Percentiles rank a stretch among this genome's conserved stretches.
These are phyloP conservation scores for Gymnobelideus leadbeateri DNA, from an alignment of 2,113 vertebrate genomes.

Conservation along the genomic window DNA sequence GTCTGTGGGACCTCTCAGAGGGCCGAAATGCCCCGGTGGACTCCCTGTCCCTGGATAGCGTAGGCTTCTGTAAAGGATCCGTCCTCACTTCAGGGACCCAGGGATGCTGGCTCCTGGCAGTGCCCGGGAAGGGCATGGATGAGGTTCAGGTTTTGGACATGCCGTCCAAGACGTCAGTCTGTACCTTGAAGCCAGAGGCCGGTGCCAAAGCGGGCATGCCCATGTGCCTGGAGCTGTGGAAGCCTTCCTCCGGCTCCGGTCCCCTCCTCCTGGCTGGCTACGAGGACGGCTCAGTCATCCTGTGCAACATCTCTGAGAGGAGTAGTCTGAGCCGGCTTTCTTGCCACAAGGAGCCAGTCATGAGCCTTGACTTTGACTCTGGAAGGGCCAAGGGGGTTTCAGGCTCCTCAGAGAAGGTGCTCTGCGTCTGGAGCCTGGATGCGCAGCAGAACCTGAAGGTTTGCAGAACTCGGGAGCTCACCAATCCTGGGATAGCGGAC, in stretches of 20 bases:
- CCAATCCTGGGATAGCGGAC: conserved; percentile 94
- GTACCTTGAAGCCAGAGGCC: conserved; percentile 89
- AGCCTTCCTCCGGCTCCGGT: conserved; percentile 84
- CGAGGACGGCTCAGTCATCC: conserved; percentile 93
- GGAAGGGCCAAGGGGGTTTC: conserved; percentile 90
- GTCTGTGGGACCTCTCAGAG: conserved; percentile 92
- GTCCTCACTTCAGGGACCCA: conserved; percentile 81
- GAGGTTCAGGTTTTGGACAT: conserved; percentile 96
- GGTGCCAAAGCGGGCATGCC: conserved; percentile 93
- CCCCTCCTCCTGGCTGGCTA: conserved; percentile 93
- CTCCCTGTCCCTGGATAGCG: conserved; percentile 86
- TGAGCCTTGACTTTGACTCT: conserved; percentile 95
- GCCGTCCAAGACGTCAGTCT: conserved; percentile 90
- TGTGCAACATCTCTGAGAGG: conserved; percentile 92
- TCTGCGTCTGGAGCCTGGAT: conserved; percentile 92
- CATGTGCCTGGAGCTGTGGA: conserved; percentile 96
- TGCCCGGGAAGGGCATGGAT: conserved; percentile 86
- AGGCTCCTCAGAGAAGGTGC: conserved; percentile 92
- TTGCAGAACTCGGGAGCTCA: conserved; percentile 84
- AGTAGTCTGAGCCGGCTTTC: conserved; percentile 85
- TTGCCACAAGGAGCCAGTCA: conserved; percentile 93
- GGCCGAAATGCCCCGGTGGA: conserved; percentile 86
- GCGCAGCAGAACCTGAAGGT: conserved; percentile 92
- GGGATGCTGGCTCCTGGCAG: conserved; percentile 87
- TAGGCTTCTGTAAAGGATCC: conserved; percentile 93